A percentile compares a stretch with the other conserved stretches of the same genome.
Evolutionary conservation across 2,888 invertebrate species (phyloP).

Genomic region (Cacoxenus indagator): DNA sequence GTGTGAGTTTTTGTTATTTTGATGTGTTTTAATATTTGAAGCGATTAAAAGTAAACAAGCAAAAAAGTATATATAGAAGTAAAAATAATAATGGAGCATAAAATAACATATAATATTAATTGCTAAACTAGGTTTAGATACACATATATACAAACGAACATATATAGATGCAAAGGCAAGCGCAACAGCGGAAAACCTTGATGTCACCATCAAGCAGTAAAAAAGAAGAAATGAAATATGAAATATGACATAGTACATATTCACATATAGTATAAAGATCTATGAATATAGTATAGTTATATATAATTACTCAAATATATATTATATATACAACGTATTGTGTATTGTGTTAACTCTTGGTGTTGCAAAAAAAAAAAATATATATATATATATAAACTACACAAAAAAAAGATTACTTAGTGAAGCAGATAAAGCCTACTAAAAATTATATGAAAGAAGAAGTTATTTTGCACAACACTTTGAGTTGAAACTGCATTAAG

Average conservation of each 20-base stretch:
- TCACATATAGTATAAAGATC: conserved; percentile 26
- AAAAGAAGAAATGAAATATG: conserved; percentile 25
- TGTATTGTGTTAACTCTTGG: conserved; percentile 31
- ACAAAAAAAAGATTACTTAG: conserved; percentile 39
- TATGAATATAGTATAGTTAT: conserved; percentile 34
- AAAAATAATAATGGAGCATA: conserved; percentile 18
- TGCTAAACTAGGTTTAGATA: conserved; percentile 9
- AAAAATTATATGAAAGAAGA: neutral
- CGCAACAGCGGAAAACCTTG: neutral
- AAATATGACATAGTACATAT: conserved; percentile 33
- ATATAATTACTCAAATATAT: conserved; percentile 29
- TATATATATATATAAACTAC: conserved; percentile 48
- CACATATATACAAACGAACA: conserved; percentile 33
- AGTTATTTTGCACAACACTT: neutral
- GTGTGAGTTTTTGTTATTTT: neutral
- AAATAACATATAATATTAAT: conserved; percentile 4
- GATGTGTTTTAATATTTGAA: neutral
- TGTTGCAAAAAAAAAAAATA: conserved; percentile 52
- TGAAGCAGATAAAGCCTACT: neutral
- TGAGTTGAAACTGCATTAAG: neutral
- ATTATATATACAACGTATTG: conserved; percentile 5
- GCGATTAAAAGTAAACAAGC: conserved; percentile 17
- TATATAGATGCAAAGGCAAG: conserved; percentile 21
- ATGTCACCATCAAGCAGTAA: too few relatives aligned
- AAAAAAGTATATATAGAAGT: conserved; percentile 24